Evolutionary conservation across 2,113 vertebrate genomes (phyloP), one percentile per base, ranked within the genome.

Genomic region (Antigone vipio): DNA sequence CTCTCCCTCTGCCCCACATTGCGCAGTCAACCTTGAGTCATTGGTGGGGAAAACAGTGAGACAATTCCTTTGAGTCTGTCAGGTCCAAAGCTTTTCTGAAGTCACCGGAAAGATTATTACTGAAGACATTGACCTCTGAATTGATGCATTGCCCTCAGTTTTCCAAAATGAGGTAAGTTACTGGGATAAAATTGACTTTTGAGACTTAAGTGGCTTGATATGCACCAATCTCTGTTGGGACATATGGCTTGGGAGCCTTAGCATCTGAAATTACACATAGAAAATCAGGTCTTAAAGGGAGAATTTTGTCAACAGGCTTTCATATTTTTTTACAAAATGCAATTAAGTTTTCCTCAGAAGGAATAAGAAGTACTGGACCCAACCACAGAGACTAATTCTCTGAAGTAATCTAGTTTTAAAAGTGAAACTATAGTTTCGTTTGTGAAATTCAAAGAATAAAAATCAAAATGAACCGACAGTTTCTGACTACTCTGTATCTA

Each of bases 401-500:
- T 71, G n/a, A n/a, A 89, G 50, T 21, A 92, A 81, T 82, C 45
- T 15, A 63, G 26, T 67, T 93, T 94, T 73, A 52, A 96, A 93
- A 95, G 66, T 50, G 75, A 80, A 97, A 91, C 85, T 92, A 55
- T 73, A 85, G 73, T 95, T 92, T 58, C 93, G 47, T 71, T 91
- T 67, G 34, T 83, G 90, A 95, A 95, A 89, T 88, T 85, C 74
- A 87, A 72, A 97, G 96, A 81, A 64, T 45, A 89, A 92, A 94
- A 97, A 94, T 95, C 77, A 92, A 75, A 97, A 94, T 50, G 73
- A 95, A 97, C 92, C 59, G 91, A 95, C 73, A 26, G 58, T 78
- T 97, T 97, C 95, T 98, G 80, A 96, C 94, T 97, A 68, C 52
- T 67, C 96, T 85, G 72, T 85, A 67, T 95, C 98, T 98, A 98